Base-by-base conservation (phyloP, 1,140 invertebrate species). In the Drosophila mayri region DNA sequence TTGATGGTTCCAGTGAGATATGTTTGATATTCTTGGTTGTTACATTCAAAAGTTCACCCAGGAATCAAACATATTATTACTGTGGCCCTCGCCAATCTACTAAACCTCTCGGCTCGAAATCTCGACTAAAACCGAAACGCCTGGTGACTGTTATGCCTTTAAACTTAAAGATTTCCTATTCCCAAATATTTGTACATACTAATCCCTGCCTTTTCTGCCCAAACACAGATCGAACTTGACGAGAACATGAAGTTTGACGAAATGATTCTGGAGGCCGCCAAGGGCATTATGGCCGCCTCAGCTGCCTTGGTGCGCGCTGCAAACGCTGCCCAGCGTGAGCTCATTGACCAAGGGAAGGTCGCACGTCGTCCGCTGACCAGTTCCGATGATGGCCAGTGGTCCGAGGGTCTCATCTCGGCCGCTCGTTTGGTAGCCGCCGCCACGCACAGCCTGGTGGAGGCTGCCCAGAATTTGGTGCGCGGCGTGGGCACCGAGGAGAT, bases 21-120 rank as follows among this genome's bases (percentile, higher is more conserved):
- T 99, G 98, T 99, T 99, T 99, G 98, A 99, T 99, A 99, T 99
- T 99, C 98, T 99, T 99, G 98, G 98, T 99, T 98, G 97, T 98
- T 98, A 97, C 98, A 94, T 90, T 91, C 81, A 93, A 93, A 93
- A 93, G 93, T 95, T 96, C 97, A 97, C 98, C 98, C 98, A 96
- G 97, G 97, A 98, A 97, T 98, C 98, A 98, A 98, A 99, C 98
- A 99, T 99, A 98, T 99, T 97, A 96, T 96, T 96, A 96, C 93
- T 95, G 96, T 93, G 94, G 84, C 92, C 79, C 76, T 88, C 79
- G 61, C 75, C 75, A 79, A 73, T 76, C 83, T 92, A 91, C 90
- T 90, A 91, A 91, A 91, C 35, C 38, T 32, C 54, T 64, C 76
- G 67, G 38, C 58, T 49, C 18, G 10, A 41, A 49, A 62, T 32